Percentiles rank a stretch among this genome's conserved stretches.
These are phyloP conservation scores for Strix uralensis DNA, from an alignment of 2,113 vertebrate species.

Conservation along the genomic window DNA sequence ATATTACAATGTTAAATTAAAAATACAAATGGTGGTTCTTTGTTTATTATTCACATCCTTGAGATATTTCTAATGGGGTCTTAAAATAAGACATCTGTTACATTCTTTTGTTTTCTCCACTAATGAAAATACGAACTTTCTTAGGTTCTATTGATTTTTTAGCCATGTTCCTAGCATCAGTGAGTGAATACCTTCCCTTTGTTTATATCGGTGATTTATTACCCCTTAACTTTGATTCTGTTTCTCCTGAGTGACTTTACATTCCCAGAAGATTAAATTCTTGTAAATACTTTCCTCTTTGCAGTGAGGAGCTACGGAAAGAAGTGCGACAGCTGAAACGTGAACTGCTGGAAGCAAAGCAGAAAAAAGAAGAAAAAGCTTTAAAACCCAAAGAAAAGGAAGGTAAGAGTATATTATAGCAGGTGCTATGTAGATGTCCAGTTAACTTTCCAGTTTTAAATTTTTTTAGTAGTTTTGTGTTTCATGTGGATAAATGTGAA, in stretches of 20 bases:
- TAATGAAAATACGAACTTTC: not conserved
- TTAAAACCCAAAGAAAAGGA: conserved; percentile 76
- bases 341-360: conserved; percentile 91
- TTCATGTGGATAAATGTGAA: not conserved
- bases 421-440: not conserved
- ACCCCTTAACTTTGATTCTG: conserved; percentile 4
- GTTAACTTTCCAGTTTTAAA: not conserved
- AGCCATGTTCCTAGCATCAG: not conserved
- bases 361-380: conserved; percentile 80
- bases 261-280: conserved; percentile 9
- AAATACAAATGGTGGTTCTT: not conserved
- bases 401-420: conserved; percentile 69
- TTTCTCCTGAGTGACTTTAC: conserved; percentile 30
- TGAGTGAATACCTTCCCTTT: not conserved
- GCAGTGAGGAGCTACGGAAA: conserved; percentile 91
- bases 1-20: not conserved
- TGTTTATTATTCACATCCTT: not conserved
- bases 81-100: not conserved
- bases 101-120: not conserved
- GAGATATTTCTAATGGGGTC: not conserved
- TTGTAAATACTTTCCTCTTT: conserved; percentile 57
- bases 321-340: conserved; percentile 92
- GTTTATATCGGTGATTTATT: conserved; percentile 30
- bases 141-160: not conserved
- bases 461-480: not conserved